phyloP scores from a whole-genome alignment of 2,113 vertebrate species.

The Orientallactaga bullata region DNA sequence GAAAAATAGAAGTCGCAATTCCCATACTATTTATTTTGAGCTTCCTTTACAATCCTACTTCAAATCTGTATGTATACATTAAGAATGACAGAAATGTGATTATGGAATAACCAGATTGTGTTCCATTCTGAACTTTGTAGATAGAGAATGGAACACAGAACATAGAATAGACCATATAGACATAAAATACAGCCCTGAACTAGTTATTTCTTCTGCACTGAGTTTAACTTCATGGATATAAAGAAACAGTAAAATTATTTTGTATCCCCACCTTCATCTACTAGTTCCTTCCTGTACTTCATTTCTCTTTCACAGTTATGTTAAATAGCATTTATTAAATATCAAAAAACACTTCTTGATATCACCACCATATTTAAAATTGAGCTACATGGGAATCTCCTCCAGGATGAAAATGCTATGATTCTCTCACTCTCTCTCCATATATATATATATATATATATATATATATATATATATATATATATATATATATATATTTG shows the following conservation, averaged over 20 bases:
- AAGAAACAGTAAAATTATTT: not conserved
- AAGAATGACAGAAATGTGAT: not conserved
- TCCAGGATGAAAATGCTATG: not conserved
- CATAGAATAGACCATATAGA: not conserved
- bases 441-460: too few relatives aligned
- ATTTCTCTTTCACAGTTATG: not conserved
- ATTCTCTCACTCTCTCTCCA: too few relatives aligned
- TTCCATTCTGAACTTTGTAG: not conserved
- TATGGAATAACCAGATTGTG: not conserved
- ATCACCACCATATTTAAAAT: not conserved
- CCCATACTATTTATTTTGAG: conserved; percentile 17
- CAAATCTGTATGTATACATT: not conserved
- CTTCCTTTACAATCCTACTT: conserved; percentile 45
- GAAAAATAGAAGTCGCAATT: conserved; percentile 1
- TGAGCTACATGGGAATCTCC: not conserved
- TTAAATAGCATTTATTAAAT: not conserved
- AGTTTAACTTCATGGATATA: not conserved
- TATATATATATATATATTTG: too few relatives aligned
- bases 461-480: too few relatives aligned
- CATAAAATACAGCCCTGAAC: not conserved
- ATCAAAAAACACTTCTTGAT: not conserved
- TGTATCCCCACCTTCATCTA: not conserved
- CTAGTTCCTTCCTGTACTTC: not conserved
- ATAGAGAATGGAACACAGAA: not conserved
- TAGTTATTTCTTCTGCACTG: not conserved